phyloP scores from a whole-genome alignment of 2,113 vertebrate genomes.

The Pterophyllum scalare region DNA sequence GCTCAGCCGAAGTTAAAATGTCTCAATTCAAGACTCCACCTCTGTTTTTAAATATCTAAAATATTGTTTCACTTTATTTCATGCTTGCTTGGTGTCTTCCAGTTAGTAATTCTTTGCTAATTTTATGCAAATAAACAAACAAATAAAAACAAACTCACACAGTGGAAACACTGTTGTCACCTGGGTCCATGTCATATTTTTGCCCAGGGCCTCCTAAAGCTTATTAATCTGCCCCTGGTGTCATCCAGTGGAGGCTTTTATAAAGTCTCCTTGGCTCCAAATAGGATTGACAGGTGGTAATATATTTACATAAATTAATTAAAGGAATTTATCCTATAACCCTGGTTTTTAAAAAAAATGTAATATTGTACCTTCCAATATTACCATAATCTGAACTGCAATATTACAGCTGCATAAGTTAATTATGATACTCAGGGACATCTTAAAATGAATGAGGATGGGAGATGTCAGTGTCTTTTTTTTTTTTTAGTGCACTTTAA shows the following conservation, averaged over 20 bases:
- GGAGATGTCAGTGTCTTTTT: not conserved
- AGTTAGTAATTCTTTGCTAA: not conserved
- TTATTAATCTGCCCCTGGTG: constrained; percentile 3
- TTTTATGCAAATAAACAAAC: not conserved
- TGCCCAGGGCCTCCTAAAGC: not conserved
- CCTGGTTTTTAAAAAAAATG: not conserved
- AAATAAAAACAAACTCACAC: not conserved
- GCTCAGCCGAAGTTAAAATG: not conserved
- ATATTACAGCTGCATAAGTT: not conserved
- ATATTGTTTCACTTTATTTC: not conserved
- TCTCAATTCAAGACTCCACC: not conserved
- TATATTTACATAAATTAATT: not conserved
- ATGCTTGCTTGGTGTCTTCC: not conserved
- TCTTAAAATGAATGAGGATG: not conserved
- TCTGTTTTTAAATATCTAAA: not conserved
- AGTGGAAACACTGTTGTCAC: not conserved
- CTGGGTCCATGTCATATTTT: not conserved
- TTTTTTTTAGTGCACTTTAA: too few species aligned
- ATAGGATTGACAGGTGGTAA: not conserved
- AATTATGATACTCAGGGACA: not conserved
- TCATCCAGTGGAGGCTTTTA: not conserved
- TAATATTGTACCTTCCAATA: not conserved
- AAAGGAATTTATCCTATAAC: not conserved
- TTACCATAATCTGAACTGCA: not conserved
- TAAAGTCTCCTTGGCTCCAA: not conserved